phyloP scores from a whole-genome alignment of 2,888 invertebrate genomes.

The Pseudococcus jackbeardsleyi region DNA sequence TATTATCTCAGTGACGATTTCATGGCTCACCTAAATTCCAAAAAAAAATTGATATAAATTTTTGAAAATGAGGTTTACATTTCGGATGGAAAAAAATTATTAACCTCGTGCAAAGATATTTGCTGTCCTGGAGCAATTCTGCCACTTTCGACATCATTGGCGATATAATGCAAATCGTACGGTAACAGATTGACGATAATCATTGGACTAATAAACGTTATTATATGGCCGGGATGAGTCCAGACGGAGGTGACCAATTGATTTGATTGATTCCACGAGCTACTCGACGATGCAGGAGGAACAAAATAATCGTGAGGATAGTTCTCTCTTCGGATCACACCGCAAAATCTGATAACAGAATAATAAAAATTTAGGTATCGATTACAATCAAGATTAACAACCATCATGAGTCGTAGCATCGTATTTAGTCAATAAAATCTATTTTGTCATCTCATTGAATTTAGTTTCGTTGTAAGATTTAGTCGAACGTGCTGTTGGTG shows the following conservation, averaged over 20 bases:
- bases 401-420: neutral
- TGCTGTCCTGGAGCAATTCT: slow-evolving; percentile 69
- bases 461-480: neutral
- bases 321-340: slow-evolving; percentile 83
- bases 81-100: neutral
- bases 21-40: slow-evolving; percentile 74
- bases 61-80: neutral
- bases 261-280: slow-evolving; percentile 78
- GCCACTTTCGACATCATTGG: slow-evolving; percentile 72
- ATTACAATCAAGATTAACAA: neutral
- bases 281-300: slow-evolving; percentile 68
- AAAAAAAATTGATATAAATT: neutral
- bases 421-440: neutral
- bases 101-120: slow-evolving; percentile 67
- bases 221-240: slow-evolving; percentile 86
- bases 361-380: neutral
- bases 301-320: slow-evolving; percentile 79
- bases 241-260: slow-evolving; percentile 80
- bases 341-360: slow-evolving; percentile 77
- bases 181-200: slow-evolving; percentile 90
- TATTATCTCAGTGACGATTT: slow-evolving; percentile 80
- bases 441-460: too few relatives aligned
- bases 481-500: neutral
- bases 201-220: slow-evolving; percentile 87
- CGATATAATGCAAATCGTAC: slow-evolving; percentile 78